Evolutionary conservation across 2,888 invertebrate genomes (phyloP), one percentile per base, ranked within the genome.

Genomic region (Siphlonurus alternatus): DNA sequence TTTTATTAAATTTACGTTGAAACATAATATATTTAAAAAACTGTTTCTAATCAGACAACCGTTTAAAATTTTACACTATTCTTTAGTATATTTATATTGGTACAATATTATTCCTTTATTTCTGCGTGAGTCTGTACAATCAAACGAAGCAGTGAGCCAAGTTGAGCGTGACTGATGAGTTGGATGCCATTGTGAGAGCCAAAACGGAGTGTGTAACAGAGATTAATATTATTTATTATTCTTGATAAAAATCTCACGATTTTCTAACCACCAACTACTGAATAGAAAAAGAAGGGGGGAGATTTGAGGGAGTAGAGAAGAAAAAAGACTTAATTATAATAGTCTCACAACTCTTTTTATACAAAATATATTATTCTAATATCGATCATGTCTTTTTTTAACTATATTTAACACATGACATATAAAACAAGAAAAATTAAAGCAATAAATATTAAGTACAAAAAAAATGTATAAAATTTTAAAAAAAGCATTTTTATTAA

Each of bases 131-230:
- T n/a, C n/a, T 38, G 38, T 38, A 38, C 5, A 10, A 38, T 5
- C 38, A 38, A 38, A 38, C 38, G 38, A 38, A 38, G 38, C 38
- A 38, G 15, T n/a, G n/a, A 38, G 7, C 7, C 38, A 5, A 38
- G 38, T 38, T 38, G 38, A 38, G 38, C 38, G 38, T 38, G 38
- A 38, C 38, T 38, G 38, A 38, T 38, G 38, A 38, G 56, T 56
- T 56, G n/a, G n/a, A 56, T 56, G n/a, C 56, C 56, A 56, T 3
- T 56, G 56, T 56, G 56, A 56, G 56, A 56, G 56, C 38, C 38
- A 38, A n/a, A n/a, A n/a, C n/a, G n/a, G n/a, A 38, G 38, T 38
- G 38, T 38, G 38, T 15, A 38, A 38, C 7, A 38, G 38, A 38
- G 38, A 38, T 38, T 38, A 38, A 38, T 38, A 38, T 38, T 38